Evolutionary conservation across 2,113 vertebrate species (phyloP).

Genomic region (Picathartes gymnocephalus): DNA sequence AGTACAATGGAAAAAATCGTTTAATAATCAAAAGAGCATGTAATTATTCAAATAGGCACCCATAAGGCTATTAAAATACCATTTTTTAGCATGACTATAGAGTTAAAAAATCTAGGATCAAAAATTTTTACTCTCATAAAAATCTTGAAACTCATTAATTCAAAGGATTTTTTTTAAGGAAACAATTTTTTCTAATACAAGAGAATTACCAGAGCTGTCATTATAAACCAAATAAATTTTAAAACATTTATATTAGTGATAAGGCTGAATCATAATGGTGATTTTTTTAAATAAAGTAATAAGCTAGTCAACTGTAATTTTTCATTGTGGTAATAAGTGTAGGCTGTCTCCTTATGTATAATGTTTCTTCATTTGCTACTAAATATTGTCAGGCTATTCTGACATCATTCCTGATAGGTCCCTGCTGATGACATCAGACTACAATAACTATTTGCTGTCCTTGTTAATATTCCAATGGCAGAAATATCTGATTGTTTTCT

Average conservation of each 20-base stretch:
- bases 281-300: background rate
- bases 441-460: background rate
- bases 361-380: background rate
- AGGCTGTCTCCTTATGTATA: background rate
- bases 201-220: background rate
- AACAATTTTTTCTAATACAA: background rate
- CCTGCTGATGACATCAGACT: background rate
- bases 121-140: background rate
- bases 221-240: background rate
- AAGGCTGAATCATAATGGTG: background rate
- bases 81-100: background rate
- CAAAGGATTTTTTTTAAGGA: background rate
- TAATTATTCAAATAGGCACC: background rate
- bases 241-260: background rate
- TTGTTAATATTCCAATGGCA: background rate
- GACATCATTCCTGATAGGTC: background rate
- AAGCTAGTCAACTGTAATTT: background rate
- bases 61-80: background rate
- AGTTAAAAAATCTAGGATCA: background rate
- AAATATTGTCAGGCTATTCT: background rate
- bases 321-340: background rate
- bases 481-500: conserved; percentile 20
- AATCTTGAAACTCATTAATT: background rate
- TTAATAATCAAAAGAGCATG: conserved; percentile 18
- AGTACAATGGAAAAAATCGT: background rate